Evolutionary conservation across 2,888 invertebrate species (phyloP).

Genomic region (Xylocampa areola): DNA sequence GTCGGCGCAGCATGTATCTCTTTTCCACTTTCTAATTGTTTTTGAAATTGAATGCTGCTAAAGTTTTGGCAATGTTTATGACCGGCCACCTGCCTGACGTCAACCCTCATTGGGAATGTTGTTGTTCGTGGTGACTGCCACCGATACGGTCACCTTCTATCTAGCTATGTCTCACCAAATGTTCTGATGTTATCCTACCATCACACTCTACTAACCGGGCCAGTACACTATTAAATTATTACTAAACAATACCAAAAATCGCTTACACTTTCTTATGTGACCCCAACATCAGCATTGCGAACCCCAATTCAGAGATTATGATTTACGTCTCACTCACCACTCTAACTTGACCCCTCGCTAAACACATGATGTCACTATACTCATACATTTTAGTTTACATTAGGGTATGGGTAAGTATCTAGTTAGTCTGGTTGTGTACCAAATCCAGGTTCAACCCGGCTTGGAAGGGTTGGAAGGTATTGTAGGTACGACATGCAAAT

Average conservation of each 20-base stretch:
- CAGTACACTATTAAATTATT: slow-evolving; percentile 49
- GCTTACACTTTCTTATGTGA: slow-evolving; percentile 64
- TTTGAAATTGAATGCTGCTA: too few species aligned
- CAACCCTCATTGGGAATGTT: too few species aligned
- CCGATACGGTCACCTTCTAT: too few species aligned
- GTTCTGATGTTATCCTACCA: too few species aligned
- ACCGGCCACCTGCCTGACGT: too few species aligned
- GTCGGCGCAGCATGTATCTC: too few species aligned
- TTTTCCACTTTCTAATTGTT: too few species aligned
- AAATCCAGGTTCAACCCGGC: slow-evolving; percentile 73
- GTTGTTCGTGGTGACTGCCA: too few species aligned
- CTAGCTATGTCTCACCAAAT: too few species aligned
- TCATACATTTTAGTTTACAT: slow-evolving; percentile 11
- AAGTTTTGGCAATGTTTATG: too few species aligned
- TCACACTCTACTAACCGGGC: slow-evolving; percentile 1
- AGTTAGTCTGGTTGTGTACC: slow-evolving; percentile 54
- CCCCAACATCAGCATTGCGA: slow-evolving; percentile 64
- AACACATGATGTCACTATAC: slow-evolving; percentile 4
- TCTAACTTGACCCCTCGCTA: slow-evolving; percentile 33
- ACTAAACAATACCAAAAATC: slow-evolving; percentile 66
- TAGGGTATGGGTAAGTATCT: slow-evolving; percentile 49
- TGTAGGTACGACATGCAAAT: slow-evolving; percentile 59
- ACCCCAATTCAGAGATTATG: slow-evolving; percentile 65
- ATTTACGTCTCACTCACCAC: slow-evolving; percentile 61
- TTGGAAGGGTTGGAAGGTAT: slow-evolving; percentile 55